Base-by-base conservation (phyloP, 2,113 vertebrate genomes). In the Pollachius pollachius region DNA sequence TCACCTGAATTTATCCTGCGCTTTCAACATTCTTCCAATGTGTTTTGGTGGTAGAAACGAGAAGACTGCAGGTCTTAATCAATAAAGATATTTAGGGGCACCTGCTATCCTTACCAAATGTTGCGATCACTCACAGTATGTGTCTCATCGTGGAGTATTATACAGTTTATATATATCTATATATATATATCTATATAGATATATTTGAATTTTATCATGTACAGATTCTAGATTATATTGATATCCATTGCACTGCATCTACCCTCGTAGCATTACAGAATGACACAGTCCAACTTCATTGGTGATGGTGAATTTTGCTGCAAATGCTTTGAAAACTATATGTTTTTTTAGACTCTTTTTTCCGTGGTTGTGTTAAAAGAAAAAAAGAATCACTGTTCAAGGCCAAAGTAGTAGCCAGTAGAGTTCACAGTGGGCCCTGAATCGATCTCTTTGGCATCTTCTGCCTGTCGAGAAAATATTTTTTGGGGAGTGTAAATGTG, bases 221-320 rank as follows among this genome's bases (percentile, higher is more conserved):
- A 69, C 73, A 76, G 73, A 82, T 71, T 79, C 68, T 73, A 75
- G 77, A 69, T 82, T 81, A 85, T 86, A 82, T 77, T 80, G 70
- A 82, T 77, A 76, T 84, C 70, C 78, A 85, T 75, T 87, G 88
- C 88, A 89, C 88, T 84, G 78, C 83, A 84, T 87, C 70, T 82
- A 73, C 83, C 88, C 87, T 81, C 68, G 87, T 90, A 90, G 89
- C 88, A 89, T 78, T 87, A 84, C 75, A 81, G 67, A 88, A 78
- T 72, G 71, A 79, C 79, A 66, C 72, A 87, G 75, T 78, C 71
- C 62, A 87, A 79, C 74, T 81, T 83, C 69, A 76, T 80, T 80
- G 54, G 79, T 81, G 81, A 85, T 68, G 79, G 71, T 76, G 71
- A 87, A 15, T 63, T 48, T 78, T 77, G 71, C 76, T 78, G 73